phyloP scores from a whole-genome alignment of 2,113 vertebrate species.

The Odontophorus gujanensis region DNA sequence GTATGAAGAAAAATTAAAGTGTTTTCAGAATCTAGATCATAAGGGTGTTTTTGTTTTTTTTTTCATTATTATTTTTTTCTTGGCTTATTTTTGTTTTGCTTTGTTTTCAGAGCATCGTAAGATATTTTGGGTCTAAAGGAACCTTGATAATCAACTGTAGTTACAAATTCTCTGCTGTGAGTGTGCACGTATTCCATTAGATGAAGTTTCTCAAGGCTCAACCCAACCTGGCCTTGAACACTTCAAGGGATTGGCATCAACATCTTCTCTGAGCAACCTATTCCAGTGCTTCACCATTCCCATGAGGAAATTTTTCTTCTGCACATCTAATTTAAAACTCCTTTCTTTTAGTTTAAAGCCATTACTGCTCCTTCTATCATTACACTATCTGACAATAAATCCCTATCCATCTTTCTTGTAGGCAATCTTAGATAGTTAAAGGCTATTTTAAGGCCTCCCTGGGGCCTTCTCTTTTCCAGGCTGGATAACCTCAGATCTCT shows the following conservation, averaged over 20 bases:
- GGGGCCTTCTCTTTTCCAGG: not conserved
- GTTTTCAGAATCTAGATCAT: conserved; percentile 14
- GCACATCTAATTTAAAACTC: not conserved
- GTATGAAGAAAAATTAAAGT: not conserved
- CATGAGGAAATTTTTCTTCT: not conserved
- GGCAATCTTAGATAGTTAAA: not conserved
- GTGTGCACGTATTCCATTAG: not conserved
- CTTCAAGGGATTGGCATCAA: not conserved
- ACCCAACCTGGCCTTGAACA: not conserved
- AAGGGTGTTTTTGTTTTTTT: not conserved
- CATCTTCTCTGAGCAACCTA: not conserved
- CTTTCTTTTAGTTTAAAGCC: not conserved
- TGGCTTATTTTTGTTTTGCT: not conserved
- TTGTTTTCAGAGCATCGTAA: not conserved
- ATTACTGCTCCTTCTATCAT: not conserved
- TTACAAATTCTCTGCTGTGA: not conserved
- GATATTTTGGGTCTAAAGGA: not conserved
- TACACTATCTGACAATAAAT: not conserved
- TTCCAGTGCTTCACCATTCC: not conserved
- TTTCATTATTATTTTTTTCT: not conserved
- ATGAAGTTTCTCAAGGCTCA: not conserved
- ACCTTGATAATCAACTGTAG: not conserved
- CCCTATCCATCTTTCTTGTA: not conserved
- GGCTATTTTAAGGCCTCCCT: not conserved
- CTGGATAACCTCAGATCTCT: not conserved